Percentiles rank a stretch among this genome's conserved stretches.
These are phyloP conservation scores for Larimichthys polyactis DNA, from an alignment of 2,113 vertebrate genomes.

Conservation along the genomic window DNA sequence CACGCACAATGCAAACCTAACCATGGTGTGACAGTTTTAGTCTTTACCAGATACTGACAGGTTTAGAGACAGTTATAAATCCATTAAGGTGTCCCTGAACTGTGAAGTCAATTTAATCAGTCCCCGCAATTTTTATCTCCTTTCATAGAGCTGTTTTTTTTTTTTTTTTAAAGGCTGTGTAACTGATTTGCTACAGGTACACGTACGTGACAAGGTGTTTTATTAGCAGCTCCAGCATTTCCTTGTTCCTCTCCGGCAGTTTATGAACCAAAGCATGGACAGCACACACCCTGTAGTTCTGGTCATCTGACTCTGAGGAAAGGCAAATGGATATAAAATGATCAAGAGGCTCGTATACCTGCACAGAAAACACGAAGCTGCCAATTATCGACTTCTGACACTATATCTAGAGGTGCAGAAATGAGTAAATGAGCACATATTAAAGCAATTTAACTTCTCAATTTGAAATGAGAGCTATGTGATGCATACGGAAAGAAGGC, in stretches of 20 bases:
- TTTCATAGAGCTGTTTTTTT: not conserved
- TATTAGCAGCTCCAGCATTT: constrained; percentile 97
- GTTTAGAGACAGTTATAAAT: constrained; percentile 17
- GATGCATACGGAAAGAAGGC: not conserved
- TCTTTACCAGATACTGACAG: not conserved
- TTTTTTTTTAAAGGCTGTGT: constrained; percentile 23
- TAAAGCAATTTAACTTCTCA: constrained; percentile 9
- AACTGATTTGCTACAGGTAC: constrained; percentile 15
- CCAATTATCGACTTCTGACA: not conserved
- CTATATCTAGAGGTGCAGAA: not conserved
- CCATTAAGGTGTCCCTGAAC: not conserved
- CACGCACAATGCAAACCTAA: not conserved
- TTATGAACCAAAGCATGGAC: constrained; percentile 94
- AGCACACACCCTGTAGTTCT: constrained; percentile 95
- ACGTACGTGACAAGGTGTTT: constrained; percentile 94
- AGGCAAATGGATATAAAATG: not conserved
- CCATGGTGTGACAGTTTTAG: not conserved
- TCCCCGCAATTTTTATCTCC: constrained; percentile 19
- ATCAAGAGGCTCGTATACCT: not conserved
- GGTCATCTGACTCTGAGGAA: constrained; percentile 93
- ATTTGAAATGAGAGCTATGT: not conserved
- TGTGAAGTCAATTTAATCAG: constrained; percentile 42
- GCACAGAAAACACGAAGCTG: not conserved
- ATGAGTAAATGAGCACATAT: constrained; percentile 9
- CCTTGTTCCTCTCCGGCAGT: constrained; percentile 93